Conservation (phyloP, 2,797 vertebrate species). For the Hyperoplus lanceolatus region DNA sequence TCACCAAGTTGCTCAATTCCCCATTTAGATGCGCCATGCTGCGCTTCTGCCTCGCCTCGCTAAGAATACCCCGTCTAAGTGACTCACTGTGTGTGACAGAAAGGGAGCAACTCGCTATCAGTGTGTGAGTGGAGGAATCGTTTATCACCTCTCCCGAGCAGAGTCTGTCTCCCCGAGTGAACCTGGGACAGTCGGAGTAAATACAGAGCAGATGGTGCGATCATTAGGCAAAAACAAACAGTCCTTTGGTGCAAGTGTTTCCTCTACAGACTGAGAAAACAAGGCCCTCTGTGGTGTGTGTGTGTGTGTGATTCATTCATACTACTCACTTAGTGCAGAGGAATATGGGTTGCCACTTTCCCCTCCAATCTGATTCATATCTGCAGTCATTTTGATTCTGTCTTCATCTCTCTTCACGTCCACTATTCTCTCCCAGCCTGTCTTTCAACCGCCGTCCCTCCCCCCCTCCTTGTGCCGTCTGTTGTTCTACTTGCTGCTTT, state of each 20-base stretch:
- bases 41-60: conserved; percentile 36
- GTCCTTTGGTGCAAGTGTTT: conserved; percentile 46
- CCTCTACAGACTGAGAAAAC: conserved; percentile 43
- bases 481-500: conserved; percentile 31
- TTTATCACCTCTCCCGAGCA: conserved; percentile 65
- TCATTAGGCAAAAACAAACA: conserved; percentile 74
- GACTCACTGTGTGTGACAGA: conserved; percentile 62
- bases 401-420: conserved; percentile 9
- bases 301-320: conserved; percentile 45
- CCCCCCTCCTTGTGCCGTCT: conserved; percentile 29
- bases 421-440: neutral
- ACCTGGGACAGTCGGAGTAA: conserved; percentile 63
- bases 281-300: conserved; percentile 37
- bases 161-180: conserved; percentile 48
- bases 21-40: conserved; percentile 32
- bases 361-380: conserved; percentile 51
- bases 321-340: conserved; percentile 10
- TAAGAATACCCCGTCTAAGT: conserved; percentile 67
- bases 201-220: conserved; percentile 69
- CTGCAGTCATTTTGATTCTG: conserved; percentile 30
- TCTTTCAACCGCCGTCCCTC: neutral
- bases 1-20: conserved; percentile 48
- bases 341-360: conserved; percentile 30
- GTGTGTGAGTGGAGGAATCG: conserved; percentile 35
- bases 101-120: conserved; percentile 47